These are phyloP conservation scores for Rhadina sibilatrix DNA, from an alignment of 2,113 vertebrate species.

Conservation along the genomic window DNA sequence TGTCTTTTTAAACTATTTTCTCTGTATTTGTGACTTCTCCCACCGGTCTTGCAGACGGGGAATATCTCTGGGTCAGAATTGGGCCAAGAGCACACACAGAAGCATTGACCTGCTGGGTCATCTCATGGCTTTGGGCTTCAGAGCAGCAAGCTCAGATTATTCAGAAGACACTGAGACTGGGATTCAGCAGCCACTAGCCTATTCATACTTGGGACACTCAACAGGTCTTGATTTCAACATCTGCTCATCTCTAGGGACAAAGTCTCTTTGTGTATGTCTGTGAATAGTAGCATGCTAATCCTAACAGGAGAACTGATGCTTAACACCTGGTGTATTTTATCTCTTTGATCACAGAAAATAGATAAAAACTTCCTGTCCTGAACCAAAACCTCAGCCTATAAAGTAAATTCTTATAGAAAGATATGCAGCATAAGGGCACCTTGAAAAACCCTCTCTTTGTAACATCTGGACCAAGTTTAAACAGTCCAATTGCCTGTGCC, in stretches of 20 bases:
- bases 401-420: neutral
- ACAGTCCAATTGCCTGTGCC: neutral
- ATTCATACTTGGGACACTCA: neutral
- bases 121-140: neutral
- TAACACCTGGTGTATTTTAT: neutral
- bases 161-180: neutral
- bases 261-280: neutral
- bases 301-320: neutral
- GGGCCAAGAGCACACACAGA: neutral
- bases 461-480: neutral
- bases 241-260: neutral
- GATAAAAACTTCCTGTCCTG: neutral
- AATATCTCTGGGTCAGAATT: neutral
- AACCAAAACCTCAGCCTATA: neutral
- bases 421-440: neutral
- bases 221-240: neutral
- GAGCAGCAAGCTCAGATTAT: neutral
- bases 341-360: neutral
- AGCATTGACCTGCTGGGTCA: neutral
- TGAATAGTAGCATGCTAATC: neutral
- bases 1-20: neutral
- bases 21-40: neutral
- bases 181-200: neutral
- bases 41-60: neutral
- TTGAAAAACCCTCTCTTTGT: neutral